Percentiles rank a stretch among this genome's conserved stretches.
phyloP scores from a whole-genome alignment of 2,888 invertebrate genomes.

The Spodoptera picta region DNA sequence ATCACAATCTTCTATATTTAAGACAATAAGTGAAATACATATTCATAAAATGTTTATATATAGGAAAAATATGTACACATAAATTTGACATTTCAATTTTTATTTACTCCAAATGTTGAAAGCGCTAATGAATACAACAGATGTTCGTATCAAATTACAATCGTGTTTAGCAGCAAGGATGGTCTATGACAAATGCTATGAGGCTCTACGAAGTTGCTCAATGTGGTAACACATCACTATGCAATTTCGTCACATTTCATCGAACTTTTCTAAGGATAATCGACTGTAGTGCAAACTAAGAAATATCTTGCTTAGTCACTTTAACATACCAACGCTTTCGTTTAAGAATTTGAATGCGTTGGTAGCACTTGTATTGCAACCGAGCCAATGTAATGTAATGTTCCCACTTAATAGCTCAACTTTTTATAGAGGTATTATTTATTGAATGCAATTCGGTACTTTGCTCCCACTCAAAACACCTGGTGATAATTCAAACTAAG shows the following conservation, averaged over 20 bases:
- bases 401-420: slow-evolving; percentile 26
- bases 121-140: slow-evolving; percentile 34
- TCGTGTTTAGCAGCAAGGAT: slow-evolving; percentile 33
- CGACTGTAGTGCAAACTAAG: background rate
- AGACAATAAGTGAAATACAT: slow-evolving; percentile 24
- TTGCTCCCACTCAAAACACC: slow-evolving; percentile 20
- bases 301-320: slow-evolving; percentile 8
- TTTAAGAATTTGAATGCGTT: slow-evolving; percentile 36
- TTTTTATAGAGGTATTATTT: slow-evolving; percentile 41
- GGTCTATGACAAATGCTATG: slow-evolving; percentile 50
- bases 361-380: slow-evolving; percentile 32
- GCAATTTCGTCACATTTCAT: slow-evolving; percentile 6
- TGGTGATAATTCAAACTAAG: slow-evolving; percentile 8
- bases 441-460: slow-evolving; percentile 18
- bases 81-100: slow-evolving; percentile 38
- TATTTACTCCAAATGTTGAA: slow-evolving; percentile 26
- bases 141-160: slow-evolving; percentile 24
- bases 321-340: slow-evolving; percentile 13
- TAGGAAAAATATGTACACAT: slow-evolving; percentile 20
- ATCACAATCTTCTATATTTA: slow-evolving; percentile 10
- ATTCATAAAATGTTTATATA: slow-evolving; percentile 21
- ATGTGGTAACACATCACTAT: slow-evolving; percentile 1
- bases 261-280: background rate
- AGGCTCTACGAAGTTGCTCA: slow-evolving; percentile 37
- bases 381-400: slow-evolving; percentile 23